Percentiles rank a stretch among this genome's conserved stretches.
Evolutionary conservation across 35 echinoderm and acorn worm genomes (phyloP).

Genomic region (Chiridota heheva): DNA sequence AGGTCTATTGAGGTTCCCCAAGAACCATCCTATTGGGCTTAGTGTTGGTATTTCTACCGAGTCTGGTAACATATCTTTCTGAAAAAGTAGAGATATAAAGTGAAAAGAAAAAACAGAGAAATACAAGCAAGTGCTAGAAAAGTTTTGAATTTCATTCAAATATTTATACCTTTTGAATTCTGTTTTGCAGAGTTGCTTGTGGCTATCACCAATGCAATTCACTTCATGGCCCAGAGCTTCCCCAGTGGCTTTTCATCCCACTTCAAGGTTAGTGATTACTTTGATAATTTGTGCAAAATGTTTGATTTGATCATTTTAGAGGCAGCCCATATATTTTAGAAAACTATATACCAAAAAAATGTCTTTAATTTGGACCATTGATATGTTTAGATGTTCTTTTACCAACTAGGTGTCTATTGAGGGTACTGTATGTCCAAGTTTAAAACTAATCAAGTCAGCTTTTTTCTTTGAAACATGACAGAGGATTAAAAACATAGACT

Average conservation of each 20-base stretch:
- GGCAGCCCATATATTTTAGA: too few species aligned
- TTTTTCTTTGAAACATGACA: too few species aligned
- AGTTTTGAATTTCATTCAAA: background rate
- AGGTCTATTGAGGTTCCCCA: too few species aligned
- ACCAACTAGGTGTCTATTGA: too few species aligned
- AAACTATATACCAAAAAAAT: too few species aligned
- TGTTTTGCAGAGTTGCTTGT: conserved; percentile 62
- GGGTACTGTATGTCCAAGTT: too few species aligned
- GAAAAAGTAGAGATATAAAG: background rate
- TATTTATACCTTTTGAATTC: background rate
- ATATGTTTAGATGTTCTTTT: too few species aligned
- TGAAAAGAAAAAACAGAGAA: background rate
- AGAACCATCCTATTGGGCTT: background rate
- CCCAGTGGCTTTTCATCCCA: conserved; percentile 59
- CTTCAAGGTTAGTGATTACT: conserved; percentile 94
- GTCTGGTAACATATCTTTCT: background rate
- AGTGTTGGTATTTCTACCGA: background rate
- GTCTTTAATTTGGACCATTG: too few species aligned
- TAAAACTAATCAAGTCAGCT: too few species aligned
- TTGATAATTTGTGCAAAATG: background rate
- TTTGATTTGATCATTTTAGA: background rate
- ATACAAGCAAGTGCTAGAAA: background rate
- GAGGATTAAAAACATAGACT: too few species aligned
- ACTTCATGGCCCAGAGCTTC: conserved; percentile 66
- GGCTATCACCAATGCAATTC: conserved; percentile 61